Percentiles rank a stretch among this genome's conserved stretches.
Evolutionary conservation across 1,140 invertebrate species (phyloP).

Genomic region (Drosophila chauvacae): DNA sequence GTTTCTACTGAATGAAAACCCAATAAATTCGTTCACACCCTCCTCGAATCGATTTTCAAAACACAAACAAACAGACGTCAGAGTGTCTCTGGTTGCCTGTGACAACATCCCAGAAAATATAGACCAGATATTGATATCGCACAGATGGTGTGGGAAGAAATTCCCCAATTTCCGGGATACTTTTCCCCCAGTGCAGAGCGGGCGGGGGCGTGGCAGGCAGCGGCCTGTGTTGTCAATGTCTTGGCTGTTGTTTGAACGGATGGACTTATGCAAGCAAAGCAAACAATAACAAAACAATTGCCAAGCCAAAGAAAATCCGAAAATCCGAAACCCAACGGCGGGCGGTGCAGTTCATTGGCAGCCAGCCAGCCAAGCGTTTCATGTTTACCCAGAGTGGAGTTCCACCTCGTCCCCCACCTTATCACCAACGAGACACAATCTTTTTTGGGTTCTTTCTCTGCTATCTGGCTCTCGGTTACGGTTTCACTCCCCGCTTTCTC

Average conservation of each 20-base stretch:
- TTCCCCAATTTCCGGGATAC: neutral
- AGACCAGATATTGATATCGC: conserved; percentile 4
- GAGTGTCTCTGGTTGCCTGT: conserved; percentile 3
- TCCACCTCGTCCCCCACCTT: conserved; percentile 9
- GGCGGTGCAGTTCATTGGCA: conserved; percentile 54
- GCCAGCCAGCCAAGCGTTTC: conserved; percentile 53
- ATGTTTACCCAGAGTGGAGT: conserved; percentile 26
- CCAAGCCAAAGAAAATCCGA: conserved; percentile 46
- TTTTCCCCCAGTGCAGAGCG: conserved; percentile 12
- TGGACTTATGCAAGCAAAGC: conserved; percentile 46
- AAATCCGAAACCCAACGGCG: conserved; percentile 33
- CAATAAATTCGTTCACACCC: conserved; percentile 9
- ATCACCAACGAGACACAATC: conserved; percentile 26
- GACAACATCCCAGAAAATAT: conserved; percentile 7
- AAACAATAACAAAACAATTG: conserved; percentile 46
- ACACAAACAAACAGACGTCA: conserved; percentile 14
- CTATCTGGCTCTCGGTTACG: conserved; percentile 35
- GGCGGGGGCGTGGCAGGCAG: neutral
- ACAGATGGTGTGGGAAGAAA: neutral
- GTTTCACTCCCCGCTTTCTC: conserved; percentile 41
- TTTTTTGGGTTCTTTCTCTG: conserved; percentile 43
- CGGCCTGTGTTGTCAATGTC: conserved; percentile 60
- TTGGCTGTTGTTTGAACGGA: conserved; percentile 29
- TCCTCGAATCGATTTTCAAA: conserved; percentile 3
- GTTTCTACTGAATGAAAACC: neutral